Base-by-base conservation (phyloP, 2,113 vertebrate genomes). In the Ciconia stormi region DNA sequence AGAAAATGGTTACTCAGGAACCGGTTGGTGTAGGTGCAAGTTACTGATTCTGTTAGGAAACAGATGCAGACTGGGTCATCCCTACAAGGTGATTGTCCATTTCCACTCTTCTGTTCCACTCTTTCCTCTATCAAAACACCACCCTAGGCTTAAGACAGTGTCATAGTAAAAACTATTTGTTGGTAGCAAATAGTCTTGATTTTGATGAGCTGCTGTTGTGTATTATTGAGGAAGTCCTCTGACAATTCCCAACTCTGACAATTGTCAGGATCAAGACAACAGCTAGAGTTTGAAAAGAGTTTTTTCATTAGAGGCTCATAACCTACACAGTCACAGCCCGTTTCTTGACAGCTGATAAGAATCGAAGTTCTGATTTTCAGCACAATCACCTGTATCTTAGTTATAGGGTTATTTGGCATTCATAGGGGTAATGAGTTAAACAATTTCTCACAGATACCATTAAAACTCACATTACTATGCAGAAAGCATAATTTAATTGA, bases 401-500 rank as follows among this genome's bases (percentile, higher is more conserved):
- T 73, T 85, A 56, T 46, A 74, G 13, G 13, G 20, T 73, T 90
- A 82, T 76, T 88, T 82, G 46, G 9, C 34, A 88, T 88, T 91
- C 58, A 78, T 32, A 36, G 20, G 8, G 8, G 9, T 85, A 83
- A 63, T 49, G 56, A 93, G 59, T 81, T 62, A 88, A 93, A 92
- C 34, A 70, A 40, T 78, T 92, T 92, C 80, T 89, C n/a, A 70
- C 12, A 66, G 50, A 69, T 76, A 76, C 9, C 36, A 72, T 80
- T 82, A 90, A 79, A 95, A 79, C 11, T 83, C 56, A 38, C 16
- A 82, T 89, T 92, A 81, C 30, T 76, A 94, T 94, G 80, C 87
- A 89, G 47, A 91, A 83, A 70, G 44, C 11, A 56, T 58, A 47
- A 61, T 74, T 82, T 96, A 89, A 96, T 89, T 91, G 94, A 91